Evolutionary conservation across 2,888 invertebrate genomes (phyloP).

Genomic region (Gerris lacustris): DNA sequence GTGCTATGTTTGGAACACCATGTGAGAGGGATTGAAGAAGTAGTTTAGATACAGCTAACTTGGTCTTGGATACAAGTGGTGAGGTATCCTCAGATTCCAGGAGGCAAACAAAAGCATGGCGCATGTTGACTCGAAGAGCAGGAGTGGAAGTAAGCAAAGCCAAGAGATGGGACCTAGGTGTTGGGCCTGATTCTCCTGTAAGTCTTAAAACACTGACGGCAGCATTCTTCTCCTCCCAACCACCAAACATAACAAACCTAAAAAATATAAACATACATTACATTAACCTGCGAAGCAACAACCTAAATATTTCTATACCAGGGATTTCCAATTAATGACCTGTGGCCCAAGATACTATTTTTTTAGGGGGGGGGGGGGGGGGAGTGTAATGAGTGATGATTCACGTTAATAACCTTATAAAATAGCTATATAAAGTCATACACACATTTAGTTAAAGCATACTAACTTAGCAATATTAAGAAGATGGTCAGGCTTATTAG

Average conservation of each 20-base stretch:
- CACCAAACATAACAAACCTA: constrained; percentile 40
- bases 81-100: constrained; percentile 51
- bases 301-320: not conserved
- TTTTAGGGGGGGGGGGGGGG: too few relatives aligned
- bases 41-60: constrained; percentile 59
- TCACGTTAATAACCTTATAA: too few relatives aligned
- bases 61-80: constrained; percentile 39
- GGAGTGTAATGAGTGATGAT: too few relatives aligned
- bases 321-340: too few relatives aligned
- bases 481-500: constrained; percentile 65
- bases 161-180: constrained; percentile 56
- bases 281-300: constrained; percentile 40
- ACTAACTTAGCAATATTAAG: constrained; percentile 56
- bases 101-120: constrained; percentile 78
- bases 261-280: constrained; percentile 37
- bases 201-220: constrained; percentile 57
- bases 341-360: too few relatives aligned
- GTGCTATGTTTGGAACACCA: constrained; percentile 72
- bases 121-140: constrained; percentile 46
- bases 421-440: too few relatives aligned
- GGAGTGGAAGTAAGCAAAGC: constrained; percentile 58
- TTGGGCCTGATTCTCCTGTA: constrained; percentile 46
- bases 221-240: constrained; percentile 54
- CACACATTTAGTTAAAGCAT: not conserved
- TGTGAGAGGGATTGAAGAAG: constrained; percentile 65